A percentile compares a stretch with the other conserved stretches of the same genome.
phyloP scores from a whole-genome alignment of 2,888 invertebrate genomes.

The Rhagophthalmus giganteus region DNA sequence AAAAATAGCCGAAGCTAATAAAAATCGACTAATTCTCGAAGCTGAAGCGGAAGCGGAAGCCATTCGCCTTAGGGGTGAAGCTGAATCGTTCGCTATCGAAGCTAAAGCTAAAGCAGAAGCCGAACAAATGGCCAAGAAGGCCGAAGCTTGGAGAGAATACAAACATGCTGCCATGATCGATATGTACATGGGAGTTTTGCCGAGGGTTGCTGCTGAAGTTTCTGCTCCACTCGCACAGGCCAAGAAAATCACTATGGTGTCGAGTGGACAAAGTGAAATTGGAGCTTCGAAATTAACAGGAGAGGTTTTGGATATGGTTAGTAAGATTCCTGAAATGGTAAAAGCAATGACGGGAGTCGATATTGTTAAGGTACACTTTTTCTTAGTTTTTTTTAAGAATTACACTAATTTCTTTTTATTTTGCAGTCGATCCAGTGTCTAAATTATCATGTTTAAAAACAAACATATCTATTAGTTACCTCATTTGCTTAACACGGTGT shows the following conservation, averaged over 20 bases:
- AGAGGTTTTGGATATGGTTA: conserved; percentile 91
- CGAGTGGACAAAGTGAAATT: conserved; percentile 85
- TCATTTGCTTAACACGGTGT: no score
- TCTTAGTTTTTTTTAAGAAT: not conserved
- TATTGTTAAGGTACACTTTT: conserved; percentile 73
- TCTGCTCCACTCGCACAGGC: conserved; percentile 93
- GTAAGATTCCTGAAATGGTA: conserved; percentile 88
- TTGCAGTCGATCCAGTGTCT: conserved; percentile 12
- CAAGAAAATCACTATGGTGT: conserved; percentile 96
- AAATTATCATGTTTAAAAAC: not conserved
- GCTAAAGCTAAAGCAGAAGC: conserved; percentile 96
- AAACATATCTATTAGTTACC: no score
- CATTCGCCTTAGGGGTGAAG: conserved; percentile 80
- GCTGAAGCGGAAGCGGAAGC: conserved; percentile 96
- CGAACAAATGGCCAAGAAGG: conserved; percentile 96
- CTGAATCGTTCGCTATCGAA: conserved; percentile 89
- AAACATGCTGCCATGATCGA: conserved; percentile 94
- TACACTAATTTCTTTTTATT: conserved; percentile 1
- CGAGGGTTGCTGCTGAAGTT: conserved; percentile 95
- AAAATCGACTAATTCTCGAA: conserved; percentile 84
- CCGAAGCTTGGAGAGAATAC: conserved; percentile 96
- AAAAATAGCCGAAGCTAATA: conserved; percentile 92
- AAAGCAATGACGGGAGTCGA: conserved; percentile 93
- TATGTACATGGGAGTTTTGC: conserved; percentile 93
- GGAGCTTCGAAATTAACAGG: conserved; percentile 94